These are phyloP conservation scores for Mormyrus hasselquistii DNA, from an alignment of 2,797 vertebrate species.

Conservation along the genomic window DNA sequence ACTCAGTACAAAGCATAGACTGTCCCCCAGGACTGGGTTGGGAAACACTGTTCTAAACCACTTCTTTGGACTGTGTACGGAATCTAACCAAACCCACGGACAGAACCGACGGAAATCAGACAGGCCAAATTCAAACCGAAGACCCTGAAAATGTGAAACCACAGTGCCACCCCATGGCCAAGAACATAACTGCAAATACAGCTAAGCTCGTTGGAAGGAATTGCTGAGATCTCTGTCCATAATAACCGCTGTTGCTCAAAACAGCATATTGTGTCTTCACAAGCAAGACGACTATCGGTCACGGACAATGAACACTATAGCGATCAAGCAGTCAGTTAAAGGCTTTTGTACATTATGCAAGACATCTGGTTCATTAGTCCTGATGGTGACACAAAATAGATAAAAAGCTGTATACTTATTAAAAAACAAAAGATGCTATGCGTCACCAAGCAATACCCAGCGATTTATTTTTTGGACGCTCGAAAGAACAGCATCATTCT, in stretches of 20 bases:
- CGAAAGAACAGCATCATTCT: neutral
- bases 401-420: neutral
- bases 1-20: neutral
- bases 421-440: neutral
- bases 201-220: neutral
- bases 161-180: neutral
- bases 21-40: neutral
- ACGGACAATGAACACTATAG: neutral
- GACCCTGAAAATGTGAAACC: neutral
- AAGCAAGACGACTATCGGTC: neutral
- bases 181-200: neutral
- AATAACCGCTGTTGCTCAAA: neutral
- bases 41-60: neutral
- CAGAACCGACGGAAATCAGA: neutral
- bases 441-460: neutral
- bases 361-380: neutral
- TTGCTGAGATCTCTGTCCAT: neutral
- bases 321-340: neutral
- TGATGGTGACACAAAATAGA: neutral
- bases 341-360: neutral
- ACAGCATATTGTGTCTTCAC: neutral
- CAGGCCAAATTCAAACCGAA: neutral
- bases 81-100: neutral
- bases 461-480: neutral
- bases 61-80: neutral